Conservation (phyloP, 1,140 invertebrate species). For the Rhagoletis pomonella region DNA sequence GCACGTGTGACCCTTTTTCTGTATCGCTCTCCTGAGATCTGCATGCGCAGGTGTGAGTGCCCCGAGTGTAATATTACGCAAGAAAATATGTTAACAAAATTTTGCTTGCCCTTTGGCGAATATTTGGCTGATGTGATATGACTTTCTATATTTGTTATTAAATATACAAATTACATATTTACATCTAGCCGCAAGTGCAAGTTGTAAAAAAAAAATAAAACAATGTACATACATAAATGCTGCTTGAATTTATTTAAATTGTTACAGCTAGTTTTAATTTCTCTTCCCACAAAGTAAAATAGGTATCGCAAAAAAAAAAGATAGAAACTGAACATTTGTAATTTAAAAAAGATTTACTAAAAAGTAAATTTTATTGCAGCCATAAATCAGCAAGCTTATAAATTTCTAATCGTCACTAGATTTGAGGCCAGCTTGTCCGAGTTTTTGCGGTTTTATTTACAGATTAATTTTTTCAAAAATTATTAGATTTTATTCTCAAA, state of each 20-base stretch:
- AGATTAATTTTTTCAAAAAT: too few relatives aligned
- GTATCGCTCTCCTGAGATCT: not conserved
- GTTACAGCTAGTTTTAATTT: not conserved
- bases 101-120: constrained; percentile 18
- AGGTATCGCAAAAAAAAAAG: not conserved
- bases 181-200: not conserved
- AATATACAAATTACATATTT: not conserved
- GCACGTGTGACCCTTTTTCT: not conserved
- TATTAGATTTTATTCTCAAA: not conserved
- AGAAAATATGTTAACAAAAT: not conserved
- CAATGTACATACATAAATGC: not conserved
- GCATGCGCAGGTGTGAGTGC: not conserved
- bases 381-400: too few relatives aligned
- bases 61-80: not conserved
- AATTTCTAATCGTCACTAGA: not conserved
- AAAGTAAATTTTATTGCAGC: too few relatives aligned
- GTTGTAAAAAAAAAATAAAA: not conserved
- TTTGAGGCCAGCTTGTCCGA: too few relatives aligned
- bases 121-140: not conserved
- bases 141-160: not conserved
- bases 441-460: too few relatives aligned
- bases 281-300: not conserved
- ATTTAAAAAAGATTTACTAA: too few relatives aligned
- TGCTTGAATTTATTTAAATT: not conserved
- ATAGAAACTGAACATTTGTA: not conserved